Evolutionary conservation across 35 echinoderm and acorn worm species (phyloP), one percentile per base, ranked within the genome.

Genomic region (Eucidaris tribuloides): DNA sequence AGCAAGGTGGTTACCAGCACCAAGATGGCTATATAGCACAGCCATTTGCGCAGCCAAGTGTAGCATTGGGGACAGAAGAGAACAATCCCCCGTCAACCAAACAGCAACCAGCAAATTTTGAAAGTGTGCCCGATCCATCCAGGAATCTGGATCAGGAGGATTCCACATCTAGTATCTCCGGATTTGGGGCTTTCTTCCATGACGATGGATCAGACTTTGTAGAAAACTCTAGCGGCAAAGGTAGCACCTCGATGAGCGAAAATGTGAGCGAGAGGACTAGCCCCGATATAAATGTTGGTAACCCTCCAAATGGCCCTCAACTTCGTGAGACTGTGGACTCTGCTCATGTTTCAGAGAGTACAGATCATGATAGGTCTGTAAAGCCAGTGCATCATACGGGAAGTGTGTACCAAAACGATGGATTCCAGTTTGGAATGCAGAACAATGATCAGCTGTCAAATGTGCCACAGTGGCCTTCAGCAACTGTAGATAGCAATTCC

Each of bases 201-300:
- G 89, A 87, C 60, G 90, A 92, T 74, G 90, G 77, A 58, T 79
- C 85, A 4, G 90, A 92, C 46, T 55, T 92, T 28, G 76, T 92
- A 27, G n/a, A n/a, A n/a, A 45, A 58, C 5, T 66, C 90, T 0
- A 92, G 77, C 14, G 90, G 77, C 33, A 87, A 63, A 38, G 60
- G 42, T 23, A 84, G 82, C 48, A 44, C 37, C 18, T 57, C 62
- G 27, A 31, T 33, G 5, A 84, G 82, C 24, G 59, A 71, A 15
- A 44, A 77, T 76, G 84, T 82, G 20, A 81, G 74, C 42, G 77
- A 27, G 44, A 50, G 65, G 65, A 78, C 80, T 64, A 76, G 78
- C 2, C 63, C 35, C 31, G 58, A 57, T 44, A 39, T 79, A 4
- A 45, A 41, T 79, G 65, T 74, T 36, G 54, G 60, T 60, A 58